Base-by-base conservation (phyloP, 2,797 vertebrate genomes). In the Tauraco hartlaubi region DNA sequence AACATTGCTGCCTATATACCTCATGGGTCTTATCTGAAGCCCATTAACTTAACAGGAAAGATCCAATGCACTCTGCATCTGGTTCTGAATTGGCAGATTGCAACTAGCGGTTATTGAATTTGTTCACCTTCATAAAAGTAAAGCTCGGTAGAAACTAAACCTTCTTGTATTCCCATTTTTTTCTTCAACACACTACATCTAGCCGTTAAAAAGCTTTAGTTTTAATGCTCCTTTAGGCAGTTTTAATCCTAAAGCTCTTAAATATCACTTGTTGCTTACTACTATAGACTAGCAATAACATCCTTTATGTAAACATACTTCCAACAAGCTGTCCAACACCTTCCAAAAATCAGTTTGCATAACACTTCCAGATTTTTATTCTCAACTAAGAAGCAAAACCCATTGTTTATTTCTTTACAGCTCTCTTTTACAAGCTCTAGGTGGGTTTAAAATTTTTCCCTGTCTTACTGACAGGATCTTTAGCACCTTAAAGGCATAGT, bases 1-100 rank as follows among this genome's bases (percentile, higher is more conserved):
- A 48, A 0, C 2, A 1, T 9, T 46, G 16, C 14, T 54, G 25
- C 8, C 17, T 3, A 2, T 41, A 6, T 16, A 7, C 55, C 44
- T 51, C 3, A 1, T 5, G 16, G 31, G 14, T 84, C 62, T 67
- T 74, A 19, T 19, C 46, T 67, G 56, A 64, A 80, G 15, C 6
- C 37, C 2, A 12, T 66, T 85, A 64, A 18, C 5, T 73, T 64
- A 52, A 64, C 17, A 63, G 28, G 6, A 88, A 85, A 71, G 37
- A 15, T 56, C 26, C 28, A 54, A 5, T 0, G 3, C 8, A 6
- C 8, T 67, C 44, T 63, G 22, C 22, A n/a, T 56, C 33, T 35
- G 12, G 31, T 75, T 80, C 80, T 90, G 77, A 61, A 54, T 75
- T 41, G 75, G 41, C 22, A 37, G 31, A 31, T 41, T 91, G n/a